Percentiles rank a stretch among this genome's conserved stretches.
phyloP scores from a whole-genome alignment of 2,113 vertebrate genomes.

The Cranoglanis bouderius region DNA sequence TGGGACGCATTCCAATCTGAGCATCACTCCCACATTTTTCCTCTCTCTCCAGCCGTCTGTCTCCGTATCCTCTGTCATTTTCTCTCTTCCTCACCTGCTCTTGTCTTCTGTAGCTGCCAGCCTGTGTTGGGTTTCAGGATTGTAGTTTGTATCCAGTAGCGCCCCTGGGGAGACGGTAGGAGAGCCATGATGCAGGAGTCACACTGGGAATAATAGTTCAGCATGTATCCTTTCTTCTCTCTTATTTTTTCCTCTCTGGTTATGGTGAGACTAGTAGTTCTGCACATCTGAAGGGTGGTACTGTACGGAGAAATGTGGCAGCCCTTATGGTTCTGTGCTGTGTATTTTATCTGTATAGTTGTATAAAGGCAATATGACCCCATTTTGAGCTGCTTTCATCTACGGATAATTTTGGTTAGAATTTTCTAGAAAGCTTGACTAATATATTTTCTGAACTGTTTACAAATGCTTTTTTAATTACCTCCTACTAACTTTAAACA shows the following conservation, averaged over 20 bases:
- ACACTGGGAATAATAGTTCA: conserved; percentile 8
- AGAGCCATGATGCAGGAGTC: conserved; percentile 13
- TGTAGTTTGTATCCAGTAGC: neutral
- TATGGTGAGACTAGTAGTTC: neutral
- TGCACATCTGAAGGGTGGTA: neutral
- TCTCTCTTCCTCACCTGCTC: conserved; percentile 33
- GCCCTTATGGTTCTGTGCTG: neutral
- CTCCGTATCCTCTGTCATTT: neutral
- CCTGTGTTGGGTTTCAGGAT: neutral
- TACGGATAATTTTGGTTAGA: neutral
- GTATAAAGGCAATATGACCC: neutral
- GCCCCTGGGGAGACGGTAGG: neutral
- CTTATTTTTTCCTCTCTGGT: neutral
- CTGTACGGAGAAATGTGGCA: neutral
- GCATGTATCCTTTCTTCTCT: neutral
- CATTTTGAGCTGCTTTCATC: neutral
- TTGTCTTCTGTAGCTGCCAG: conserved; percentile 7
- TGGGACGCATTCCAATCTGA: conserved; percentile 53
- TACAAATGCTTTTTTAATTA: neutral
- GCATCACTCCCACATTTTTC: conserved; percentile 46
- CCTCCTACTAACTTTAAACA: neutral
- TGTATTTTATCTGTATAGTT: too few species aligned
- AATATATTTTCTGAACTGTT: neutral
- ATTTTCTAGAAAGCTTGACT: neutral
- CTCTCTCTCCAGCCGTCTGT: neutral